Evolutionary conservation across 1,140 invertebrate species (phyloP).

Genomic region (Drosophila parvula): DNA sequence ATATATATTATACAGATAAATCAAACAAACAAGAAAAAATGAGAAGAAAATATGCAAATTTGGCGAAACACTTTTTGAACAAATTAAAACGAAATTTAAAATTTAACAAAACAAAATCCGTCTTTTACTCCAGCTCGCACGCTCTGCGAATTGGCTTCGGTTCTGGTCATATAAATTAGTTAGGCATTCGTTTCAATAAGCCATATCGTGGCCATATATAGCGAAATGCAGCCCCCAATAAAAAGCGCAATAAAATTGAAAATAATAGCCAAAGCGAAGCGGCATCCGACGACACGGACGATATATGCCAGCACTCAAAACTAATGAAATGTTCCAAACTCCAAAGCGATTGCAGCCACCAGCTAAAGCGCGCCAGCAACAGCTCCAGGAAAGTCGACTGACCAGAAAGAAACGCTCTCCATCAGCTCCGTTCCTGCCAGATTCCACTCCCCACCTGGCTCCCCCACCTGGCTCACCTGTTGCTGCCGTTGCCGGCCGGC

Average conservation of each 20-base stretch:
- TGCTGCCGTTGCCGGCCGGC: constrained; percentile 9
- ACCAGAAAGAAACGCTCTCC: constrained; percentile 40
- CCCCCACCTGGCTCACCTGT: constrained; percentile 27
- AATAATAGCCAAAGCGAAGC: constrained; percentile 75
- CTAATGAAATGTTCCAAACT: constrained; percentile 81
- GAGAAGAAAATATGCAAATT: constrained; percentile 56
- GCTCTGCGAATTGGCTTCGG: constrained; percentile 30
- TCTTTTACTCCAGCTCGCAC: constrained; percentile 5
- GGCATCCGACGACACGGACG: constrained; percentile 55
- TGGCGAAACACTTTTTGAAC: constrained; percentile 77
- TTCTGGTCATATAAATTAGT: constrained; percentile 72
- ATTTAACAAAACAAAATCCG: constrained; percentile 29
- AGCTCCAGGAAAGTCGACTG: constrained; percentile 53
- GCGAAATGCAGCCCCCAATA: constrained; percentile 76
- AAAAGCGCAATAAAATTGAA: constrained; percentile 81
- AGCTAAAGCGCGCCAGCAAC: constrained; percentile 31
- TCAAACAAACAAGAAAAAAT: constrained; percentile 22
- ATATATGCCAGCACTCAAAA: constrained; percentile 82
- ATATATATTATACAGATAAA: constrained; percentile 36
- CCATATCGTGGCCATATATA: constrained; percentile 67
- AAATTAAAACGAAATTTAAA: constrained; percentile 72
- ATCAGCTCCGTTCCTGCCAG: background rate
- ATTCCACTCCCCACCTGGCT: background rate
- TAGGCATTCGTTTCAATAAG: constrained; percentile 74
- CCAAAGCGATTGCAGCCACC: constrained; percentile 75